Percentiles rank a stretch among this genome's conserved stretches.
Evolutionary conservation across 2,113 vertebrate species (phyloP).

Genomic region (Macquaria ambigua): DNA sequence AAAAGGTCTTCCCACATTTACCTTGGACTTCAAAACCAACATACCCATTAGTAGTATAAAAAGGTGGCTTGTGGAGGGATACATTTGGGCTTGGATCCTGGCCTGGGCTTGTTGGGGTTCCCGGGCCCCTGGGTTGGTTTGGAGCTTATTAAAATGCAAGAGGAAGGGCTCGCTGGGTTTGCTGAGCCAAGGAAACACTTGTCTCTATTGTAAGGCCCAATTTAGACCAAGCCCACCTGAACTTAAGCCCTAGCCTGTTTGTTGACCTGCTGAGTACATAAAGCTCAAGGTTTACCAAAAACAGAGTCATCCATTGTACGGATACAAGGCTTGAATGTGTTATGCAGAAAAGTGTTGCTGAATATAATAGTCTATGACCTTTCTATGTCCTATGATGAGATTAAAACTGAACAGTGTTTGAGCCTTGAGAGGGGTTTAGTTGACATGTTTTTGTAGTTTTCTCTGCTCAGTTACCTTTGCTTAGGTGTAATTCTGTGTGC

Average conservation of each 20-base stretch:
- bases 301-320: slow-evolving; percentile 18
- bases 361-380: background rate
- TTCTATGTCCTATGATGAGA: background rate
- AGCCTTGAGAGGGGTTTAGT: background rate
- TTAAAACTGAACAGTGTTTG: background rate
- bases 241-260: slow-evolving; percentile 53
- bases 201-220: slow-evolving; percentile 71
- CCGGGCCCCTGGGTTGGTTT: slow-evolving; percentile 65
- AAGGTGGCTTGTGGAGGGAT: slow-evolving; percentile 49
- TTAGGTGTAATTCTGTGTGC: background rate
- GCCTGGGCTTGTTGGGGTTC: slow-evolving; percentile 55
- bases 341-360: background rate
- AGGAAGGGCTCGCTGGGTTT: slow-evolving; percentile 59
- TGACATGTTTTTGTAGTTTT: background rate
- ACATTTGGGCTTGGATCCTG: slow-evolving; percentile 56
- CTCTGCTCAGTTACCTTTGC: background rate
- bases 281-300: slow-evolving; percentile 27
- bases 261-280: slow-evolving; percentile 50
- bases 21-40: slow-evolving; percentile 49
- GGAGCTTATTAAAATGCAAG: slow-evolving; percentile 83
- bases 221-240: slow-evolving; percentile 64
- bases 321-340: background rate
- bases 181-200: slow-evolving; percentile 76
- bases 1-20: slow-evolving; percentile 36
- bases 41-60: slow-evolving; percentile 39